phyloP scores from a whole-genome alignment of 2,888 invertebrate genomes.

The Charanyca ferruginea region DNA sequence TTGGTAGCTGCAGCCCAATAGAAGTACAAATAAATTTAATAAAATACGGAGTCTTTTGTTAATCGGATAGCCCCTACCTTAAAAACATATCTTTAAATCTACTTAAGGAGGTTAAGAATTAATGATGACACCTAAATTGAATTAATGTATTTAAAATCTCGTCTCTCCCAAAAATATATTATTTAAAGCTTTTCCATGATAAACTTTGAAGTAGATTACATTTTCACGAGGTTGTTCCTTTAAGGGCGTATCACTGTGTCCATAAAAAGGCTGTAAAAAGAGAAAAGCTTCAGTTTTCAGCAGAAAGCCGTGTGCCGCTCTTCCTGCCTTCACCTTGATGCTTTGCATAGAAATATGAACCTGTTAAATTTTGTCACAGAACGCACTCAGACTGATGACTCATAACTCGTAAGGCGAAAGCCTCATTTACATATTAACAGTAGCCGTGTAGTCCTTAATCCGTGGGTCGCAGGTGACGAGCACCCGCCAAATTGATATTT shows the following conservation, averaged over 20 bases:
- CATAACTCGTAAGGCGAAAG: slow-evolving; percentile 58
- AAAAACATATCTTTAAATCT: slow-evolving; percentile 43
- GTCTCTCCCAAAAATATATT: slow-evolving; percentile 19
- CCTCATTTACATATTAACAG: slow-evolving; percentile 73
- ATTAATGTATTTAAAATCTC: slow-evolving; percentile 39
- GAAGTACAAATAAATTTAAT: slow-evolving; percentile 3
- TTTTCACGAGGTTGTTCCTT: slow-evolving; percentile 48
- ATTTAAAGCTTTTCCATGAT: slow-evolving; percentile 22
- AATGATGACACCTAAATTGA: slow-evolving; percentile 20
- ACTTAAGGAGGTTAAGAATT: slow-evolving; percentile 35
- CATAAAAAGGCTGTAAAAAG: slow-evolving; percentile 59
- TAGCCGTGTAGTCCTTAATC: slow-evolving; percentile 68
- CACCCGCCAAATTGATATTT: slow-evolving; percentile 73
- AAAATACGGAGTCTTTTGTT: slow-evolving; percentile 24
- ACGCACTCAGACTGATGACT: slow-evolving; percentile 60
- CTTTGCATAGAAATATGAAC: slow-evolving; percentile 63
- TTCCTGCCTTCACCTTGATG: slow-evolving; percentile 38
- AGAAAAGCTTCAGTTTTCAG: slow-evolving; percentile 45
- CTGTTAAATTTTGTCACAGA: slow-evolving; percentile 64
- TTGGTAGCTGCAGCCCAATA: neutral
- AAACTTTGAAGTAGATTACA: slow-evolving; percentile 37
- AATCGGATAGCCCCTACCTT: slow-evolving; percentile 38
- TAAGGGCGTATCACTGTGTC: slow-evolving; percentile 40
- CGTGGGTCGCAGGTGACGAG: slow-evolving; percentile 71
- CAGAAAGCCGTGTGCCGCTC: slow-evolving; percentile 33